Evolutionary conservation across 2,797 vertebrate genomes (phyloP).

Genomic region (Eospalax fontanierii): DNA sequence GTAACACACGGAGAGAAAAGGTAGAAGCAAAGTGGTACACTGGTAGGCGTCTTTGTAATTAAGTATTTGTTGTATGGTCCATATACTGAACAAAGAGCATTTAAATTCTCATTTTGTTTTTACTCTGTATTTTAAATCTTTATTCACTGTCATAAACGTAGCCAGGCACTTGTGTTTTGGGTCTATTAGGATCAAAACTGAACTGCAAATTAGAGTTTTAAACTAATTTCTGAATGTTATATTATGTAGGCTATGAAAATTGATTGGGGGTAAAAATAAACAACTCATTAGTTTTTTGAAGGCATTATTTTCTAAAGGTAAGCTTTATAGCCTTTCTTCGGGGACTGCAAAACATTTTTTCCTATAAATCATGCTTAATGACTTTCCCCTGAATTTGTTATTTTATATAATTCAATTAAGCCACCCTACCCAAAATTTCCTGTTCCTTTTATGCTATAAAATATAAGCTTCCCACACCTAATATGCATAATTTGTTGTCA

Average conservation of each 20-base stretch:
- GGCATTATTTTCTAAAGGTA: conserved; percentile 61
- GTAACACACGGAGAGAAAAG: not conserved
- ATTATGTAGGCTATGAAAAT: not conserved
- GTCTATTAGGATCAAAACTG: conserved; percentile 45
- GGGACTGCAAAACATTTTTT: conserved; percentile 48
- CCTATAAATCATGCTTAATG: conserved; percentile 66
- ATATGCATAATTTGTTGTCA: conserved; percentile 76
- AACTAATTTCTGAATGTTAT: conserved; percentile 7
- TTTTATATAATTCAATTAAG: conserved; percentile 73
- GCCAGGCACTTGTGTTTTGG: not conserved
- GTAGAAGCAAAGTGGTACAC: not conserved
- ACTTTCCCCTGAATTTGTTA: conserved; percentile 63
- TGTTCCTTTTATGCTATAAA: conserved; percentile 74
- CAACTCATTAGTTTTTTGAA: not conserved
- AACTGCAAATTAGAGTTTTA: conserved; percentile 17
- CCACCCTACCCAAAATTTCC: conserved; percentile 60
- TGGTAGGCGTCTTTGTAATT: not conserved
- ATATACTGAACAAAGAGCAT: not conserved
- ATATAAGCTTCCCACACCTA: conserved; percentile 70
- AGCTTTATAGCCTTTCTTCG: conserved; percentile 34
- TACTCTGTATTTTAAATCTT: conserved; percentile 43
- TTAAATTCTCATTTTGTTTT: conserved; percentile 54
- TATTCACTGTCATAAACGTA: conserved; percentile 26
- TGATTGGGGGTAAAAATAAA: conserved; percentile 46
- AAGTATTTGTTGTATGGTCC: not conserved